These are phyloP conservation scores for Azemiops feae DNA, from an alignment of 2,113 vertebrate species.

Conservation along the genomic window DNA sequence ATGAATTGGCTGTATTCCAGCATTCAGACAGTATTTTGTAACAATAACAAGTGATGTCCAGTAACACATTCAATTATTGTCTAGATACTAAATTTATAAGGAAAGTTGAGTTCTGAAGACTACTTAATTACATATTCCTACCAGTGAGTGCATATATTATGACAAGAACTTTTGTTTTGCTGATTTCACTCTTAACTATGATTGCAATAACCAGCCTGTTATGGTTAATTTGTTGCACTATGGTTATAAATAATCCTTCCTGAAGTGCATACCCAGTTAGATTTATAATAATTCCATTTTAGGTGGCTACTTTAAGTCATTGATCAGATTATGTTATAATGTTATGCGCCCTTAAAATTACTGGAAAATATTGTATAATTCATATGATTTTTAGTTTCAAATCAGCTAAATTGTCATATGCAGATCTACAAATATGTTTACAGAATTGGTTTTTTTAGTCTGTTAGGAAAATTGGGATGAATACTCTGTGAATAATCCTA, in stretches of 20 bases:
- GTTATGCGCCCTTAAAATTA: not conserved
- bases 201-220: too few species aligned
- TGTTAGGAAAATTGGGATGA: not conserved
- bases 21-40: not conserved
- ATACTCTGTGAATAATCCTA: not conserved
- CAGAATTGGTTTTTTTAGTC: not conserved
- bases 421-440: not conserved
- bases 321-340: not conserved
- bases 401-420: not conserved
- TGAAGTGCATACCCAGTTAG: too few species aligned
- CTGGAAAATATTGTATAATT: not conserved
- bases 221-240: too few species aligned
- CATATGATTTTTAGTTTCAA: not conserved
- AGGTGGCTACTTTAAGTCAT: not conserved
- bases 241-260: too few species aligned
- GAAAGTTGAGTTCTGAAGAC: too few species aligned
- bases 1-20: not conserved
- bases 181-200: not conserved
- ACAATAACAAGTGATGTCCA: not conserved
- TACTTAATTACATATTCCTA: not conserved
- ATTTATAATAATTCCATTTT: not conserved
- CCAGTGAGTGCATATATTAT: not conserved
- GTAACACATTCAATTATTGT: not conserved
- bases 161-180: not conserved
- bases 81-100: not conserved